A percentile compares a stretch with the other conserved stretches of the same genome.
These are phyloP conservation scores for Plagodis pulveraria DNA, from an alignment of 2,888 invertebrate genomes.

Conservation along the genomic window DNA sequence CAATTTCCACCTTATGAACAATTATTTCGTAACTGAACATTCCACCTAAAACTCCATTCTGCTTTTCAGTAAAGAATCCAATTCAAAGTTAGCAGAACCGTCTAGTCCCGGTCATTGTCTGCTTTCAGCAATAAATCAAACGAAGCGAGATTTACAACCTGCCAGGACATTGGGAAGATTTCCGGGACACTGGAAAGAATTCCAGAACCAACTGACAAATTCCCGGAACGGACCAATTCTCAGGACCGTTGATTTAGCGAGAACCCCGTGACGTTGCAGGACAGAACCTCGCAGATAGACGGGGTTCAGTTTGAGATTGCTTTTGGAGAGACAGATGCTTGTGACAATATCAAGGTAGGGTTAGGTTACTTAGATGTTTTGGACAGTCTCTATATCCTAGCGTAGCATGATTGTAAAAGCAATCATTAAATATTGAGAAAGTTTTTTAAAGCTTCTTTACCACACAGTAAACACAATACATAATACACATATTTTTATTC, in stretches of 20 bases:
- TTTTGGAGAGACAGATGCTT: conserved; percentile 14
- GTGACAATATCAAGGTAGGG: not conserved
- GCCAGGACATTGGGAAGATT: conserved; percentile 35
- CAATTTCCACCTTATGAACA: too few species aligned
- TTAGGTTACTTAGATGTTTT: too few species aligned
- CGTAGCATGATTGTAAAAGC: too few species aligned
- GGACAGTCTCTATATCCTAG: too few species aligned
- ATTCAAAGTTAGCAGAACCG: conserved; percentile 19
- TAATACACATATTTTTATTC: too few species aligned
- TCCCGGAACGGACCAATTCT: conserved; percentile 1
- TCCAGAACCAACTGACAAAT: too few species aligned
- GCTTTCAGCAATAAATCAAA: conserved; percentile 47
- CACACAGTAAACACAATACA: too few species aligned
- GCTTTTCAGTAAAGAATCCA: conserved; percentile 19
- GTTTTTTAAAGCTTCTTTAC: too few species aligned
- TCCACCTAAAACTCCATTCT: not conserved
- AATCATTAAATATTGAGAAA: too few species aligned
- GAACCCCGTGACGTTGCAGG: conserved; percentile 8
- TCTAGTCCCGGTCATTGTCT: conserved; percentile 18
- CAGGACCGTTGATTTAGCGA: conserved; percentile 20
- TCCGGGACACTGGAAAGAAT: conserved; percentile 21
- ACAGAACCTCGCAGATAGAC: conserved; percentile 7
- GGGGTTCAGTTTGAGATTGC: conserved; percentile 10
- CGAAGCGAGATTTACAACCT: conserved; percentile 50
- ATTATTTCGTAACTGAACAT: too few species aligned